Evolutionary conservation across 1,140 invertebrate genomes (phyloP), one percentile per base, ranked within the genome.

Genomic region (Pachyrhynchus sulphureomaculatus): DNA sequence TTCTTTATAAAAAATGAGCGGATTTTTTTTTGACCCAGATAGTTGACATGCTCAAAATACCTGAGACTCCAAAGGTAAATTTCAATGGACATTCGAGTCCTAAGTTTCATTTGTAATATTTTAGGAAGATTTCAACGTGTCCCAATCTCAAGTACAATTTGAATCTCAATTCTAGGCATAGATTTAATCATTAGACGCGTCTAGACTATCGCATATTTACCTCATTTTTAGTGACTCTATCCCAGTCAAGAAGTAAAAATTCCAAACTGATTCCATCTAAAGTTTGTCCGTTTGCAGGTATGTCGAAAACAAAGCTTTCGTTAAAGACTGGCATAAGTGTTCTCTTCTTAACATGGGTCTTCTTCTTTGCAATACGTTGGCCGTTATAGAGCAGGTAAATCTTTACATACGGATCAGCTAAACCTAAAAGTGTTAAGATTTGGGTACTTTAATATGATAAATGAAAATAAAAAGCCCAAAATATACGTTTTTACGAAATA

Each of bases 261-360:
- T 98, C 94, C 24, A 98, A 82, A 53, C 91, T 92, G 47, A 98
- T 89, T 71, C 90, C 91, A 67, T 93, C 90, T 42, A 98, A 85
- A 13, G 88, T 88, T 71, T 93, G 91, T 42, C 79, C 78, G 65
- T 79, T 80, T 17, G 77, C 76, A 0, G 91, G 91, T 63, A 93
- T 89, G 57, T 93, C 90, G 72, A 93, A 93, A 15, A 90, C 88
- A 74, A 92, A 98, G 15, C 93, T 96, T 79, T 99, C 96, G 79
- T 99, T 99, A 81, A 98, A 99, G 42, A 99, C 94, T 0, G 97
- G 97, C 79, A 95, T 97, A 49, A 97, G 80, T 2, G 96, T 99
- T 26, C 95, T 86, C 76, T 98, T 99, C 82, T 98, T 98, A 20
- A 99, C 95, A 74, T 98, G 95, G 0, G 97, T 99, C 81, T 99